A percentile compares a stretch with the other conserved stretches of the same genome.
Evolutionary conservation across 92 coral and sea anemone species (phyloP).

Genomic region (Bergia puertoricense): DNA sequence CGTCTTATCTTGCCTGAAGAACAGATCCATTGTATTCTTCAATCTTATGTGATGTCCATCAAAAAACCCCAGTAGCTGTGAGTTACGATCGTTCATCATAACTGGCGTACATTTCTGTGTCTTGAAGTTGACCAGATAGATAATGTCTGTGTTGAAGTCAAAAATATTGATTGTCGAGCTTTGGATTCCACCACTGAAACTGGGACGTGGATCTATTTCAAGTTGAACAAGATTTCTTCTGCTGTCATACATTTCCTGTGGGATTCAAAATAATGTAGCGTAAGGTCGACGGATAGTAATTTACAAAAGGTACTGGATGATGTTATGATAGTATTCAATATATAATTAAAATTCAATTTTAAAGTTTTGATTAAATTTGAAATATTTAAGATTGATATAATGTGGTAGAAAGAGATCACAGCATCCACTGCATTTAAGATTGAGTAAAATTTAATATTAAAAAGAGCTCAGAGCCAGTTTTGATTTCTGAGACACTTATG

Average conservation of each 20-base stretch:
- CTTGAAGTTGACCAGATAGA: slow-evolving; percentile 46
- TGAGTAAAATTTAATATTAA: no score
- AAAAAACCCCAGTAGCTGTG: slow-evolving; percentile 21
- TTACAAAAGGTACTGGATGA: no score
- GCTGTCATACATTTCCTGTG: slow-evolving; percentile 32
- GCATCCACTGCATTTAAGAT: no score
- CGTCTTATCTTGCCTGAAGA: slow-evolving; percentile 35
- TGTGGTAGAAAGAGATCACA: no score
- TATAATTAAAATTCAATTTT: no score
- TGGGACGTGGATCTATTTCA: not conserved
- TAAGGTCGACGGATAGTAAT: no score
- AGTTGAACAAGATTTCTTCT: slow-evolving; percentile 31
- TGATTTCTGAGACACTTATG: no score
- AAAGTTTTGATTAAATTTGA: no score
- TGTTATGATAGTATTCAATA: no score
- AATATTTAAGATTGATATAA: no score
- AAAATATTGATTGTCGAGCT: slow-evolving; percentile 4
- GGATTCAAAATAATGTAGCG: not conserved
- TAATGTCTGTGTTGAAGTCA: slow-evolving; percentile 77
- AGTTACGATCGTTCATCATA: slow-evolving; percentile 13
- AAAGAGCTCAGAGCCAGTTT: no score
- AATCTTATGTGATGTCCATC: slow-evolving; percentile 67
- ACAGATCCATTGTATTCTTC: slow-evolving; percentile 64
- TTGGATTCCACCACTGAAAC: not conserved
- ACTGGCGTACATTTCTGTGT: slow-evolving; percentile 30